phyloP scores from a whole-genome alignment of 2,113 vertebrate species.

The Sakesphorus luctuosus region DNA sequence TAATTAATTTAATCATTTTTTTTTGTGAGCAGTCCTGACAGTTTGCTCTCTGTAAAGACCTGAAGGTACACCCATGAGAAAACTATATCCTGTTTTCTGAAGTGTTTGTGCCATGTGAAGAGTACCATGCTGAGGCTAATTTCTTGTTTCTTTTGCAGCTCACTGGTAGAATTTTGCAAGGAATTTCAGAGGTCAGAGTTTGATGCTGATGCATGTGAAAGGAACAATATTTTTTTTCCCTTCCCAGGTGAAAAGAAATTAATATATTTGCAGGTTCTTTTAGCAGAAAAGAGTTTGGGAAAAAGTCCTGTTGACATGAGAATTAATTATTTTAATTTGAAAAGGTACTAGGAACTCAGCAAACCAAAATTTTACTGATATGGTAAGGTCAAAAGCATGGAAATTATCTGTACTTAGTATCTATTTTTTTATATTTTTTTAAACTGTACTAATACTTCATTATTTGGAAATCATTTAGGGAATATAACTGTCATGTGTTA shows the following conservation, averaged over 20 bases:
- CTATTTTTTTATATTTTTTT: not conserved
- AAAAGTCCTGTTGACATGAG: not conserved
- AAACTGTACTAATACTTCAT: not conserved
- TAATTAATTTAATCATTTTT: constrained; percentile 21
- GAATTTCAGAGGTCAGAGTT: not conserved
- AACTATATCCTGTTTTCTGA: not conserved
- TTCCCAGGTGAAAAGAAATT: not conserved
- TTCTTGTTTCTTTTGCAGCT: not conserved
- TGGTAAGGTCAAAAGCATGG: not conserved
- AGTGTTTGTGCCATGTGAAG: not conserved
- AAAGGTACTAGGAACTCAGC: not conserved
- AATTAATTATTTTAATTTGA: constrained; percentile 32
- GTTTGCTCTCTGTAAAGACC: not conserved
- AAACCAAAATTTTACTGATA: not conserved
- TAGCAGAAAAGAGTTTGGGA: not conserved
- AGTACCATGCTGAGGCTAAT: not conserved
- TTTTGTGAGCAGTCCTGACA: not conserved
- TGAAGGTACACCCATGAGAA: not conserved
- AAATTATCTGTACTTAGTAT: not conserved
- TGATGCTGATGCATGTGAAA: not conserved
- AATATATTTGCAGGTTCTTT: constrained; percentile 7
- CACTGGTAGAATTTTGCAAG: not conserved
- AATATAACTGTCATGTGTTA: not conserved
- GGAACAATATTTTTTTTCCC: not conserved
- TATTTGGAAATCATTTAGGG: not conserved